phyloP scores from a whole-genome alignment of 2,888 invertebrate genomes.

The Serrognathus titanus region DNA sequence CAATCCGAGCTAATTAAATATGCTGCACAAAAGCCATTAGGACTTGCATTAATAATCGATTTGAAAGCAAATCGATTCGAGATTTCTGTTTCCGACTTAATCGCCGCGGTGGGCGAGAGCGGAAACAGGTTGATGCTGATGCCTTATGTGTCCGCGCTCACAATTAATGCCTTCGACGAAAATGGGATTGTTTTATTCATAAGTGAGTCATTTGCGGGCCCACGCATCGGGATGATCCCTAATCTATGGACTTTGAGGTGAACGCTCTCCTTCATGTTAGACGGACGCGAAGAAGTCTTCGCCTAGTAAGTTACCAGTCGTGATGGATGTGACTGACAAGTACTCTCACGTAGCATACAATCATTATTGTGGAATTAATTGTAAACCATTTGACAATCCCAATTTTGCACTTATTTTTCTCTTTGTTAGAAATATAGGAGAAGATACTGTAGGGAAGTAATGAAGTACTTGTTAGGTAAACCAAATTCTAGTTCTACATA shows the following conservation, averaged over 20 bases:
- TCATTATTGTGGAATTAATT: too few relatives aligned
- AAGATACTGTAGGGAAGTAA: too few relatives aligned
- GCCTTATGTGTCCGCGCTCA: background rate
- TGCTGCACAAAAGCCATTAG: slow-evolving; percentile 1
- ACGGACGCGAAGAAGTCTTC: too few relatives aligned
- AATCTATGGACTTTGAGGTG: background rate
- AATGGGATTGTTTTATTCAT: slow-evolving; percentile 14
- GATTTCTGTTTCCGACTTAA: slow-evolving; percentile 13
- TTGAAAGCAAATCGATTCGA: slow-evolving; percentile 6
- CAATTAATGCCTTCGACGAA: background rate
- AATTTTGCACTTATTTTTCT: background rate
- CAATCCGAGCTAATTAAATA: background rate
- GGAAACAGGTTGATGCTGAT: slow-evolving; percentile 13
- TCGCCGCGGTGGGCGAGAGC: slow-evolving; percentile 7
- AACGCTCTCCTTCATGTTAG: too few relatives aligned
- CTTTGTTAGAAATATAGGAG: too few relatives aligned
- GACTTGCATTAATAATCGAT: slow-evolving; percentile 1
- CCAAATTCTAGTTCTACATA: too few relatives aligned
- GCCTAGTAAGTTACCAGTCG: too few relatives aligned
- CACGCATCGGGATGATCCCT: slow-evolving; percentile 1
- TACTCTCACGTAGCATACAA: too few relatives aligned
- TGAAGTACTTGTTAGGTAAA: too few relatives aligned
- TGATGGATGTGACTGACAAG: too few relatives aligned
- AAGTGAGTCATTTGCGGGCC: slow-evolving; percentile 14
- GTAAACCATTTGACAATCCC: background rate